Evolutionary conservation across 2,113 vertebrate genomes (phyloP).

Genomic region (Callithrix jacchus): DNA sequence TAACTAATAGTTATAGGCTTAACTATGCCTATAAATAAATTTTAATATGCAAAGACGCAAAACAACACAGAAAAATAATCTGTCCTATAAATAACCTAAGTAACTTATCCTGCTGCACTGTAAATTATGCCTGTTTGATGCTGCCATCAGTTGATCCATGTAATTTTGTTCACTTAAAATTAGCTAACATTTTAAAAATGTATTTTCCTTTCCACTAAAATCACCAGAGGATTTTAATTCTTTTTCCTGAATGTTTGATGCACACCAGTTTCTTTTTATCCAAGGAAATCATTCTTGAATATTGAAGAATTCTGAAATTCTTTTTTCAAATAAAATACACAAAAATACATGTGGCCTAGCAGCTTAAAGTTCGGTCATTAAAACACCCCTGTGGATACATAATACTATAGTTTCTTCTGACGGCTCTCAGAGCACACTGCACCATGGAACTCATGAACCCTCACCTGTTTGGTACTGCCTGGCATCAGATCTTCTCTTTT

Average conservation of each 20-base stretch:
- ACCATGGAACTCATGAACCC: not conserved
- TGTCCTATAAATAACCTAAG: not conserved
- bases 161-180: not conserved
- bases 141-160: not conserved
- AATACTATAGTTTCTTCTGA: not conserved
- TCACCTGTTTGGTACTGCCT: constrained; percentile 96
- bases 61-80: not conserved
- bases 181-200: not conserved
- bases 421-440: not conserved
- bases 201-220: constrained; percentile 75
- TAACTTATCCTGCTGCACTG: not conserved
- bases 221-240: constrained; percentile 81
- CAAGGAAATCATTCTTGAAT: not conserved
- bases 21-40: not conserved
- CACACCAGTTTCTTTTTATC: not conserved
- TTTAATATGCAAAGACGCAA: not conserved
- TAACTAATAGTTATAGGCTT: not conserved
- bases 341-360: not conserved
- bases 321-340: not conserved
- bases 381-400: not conserved
- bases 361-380: not conserved
- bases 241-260: not conserved
- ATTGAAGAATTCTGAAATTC: not conserved
- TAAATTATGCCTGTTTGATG: not conserved
- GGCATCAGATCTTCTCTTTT: constrained; percentile 90